Evolutionary conservation across 2,888 invertebrate genomes (phyloP).

Genomic region (Teleogryllus oceanicus): DNA sequence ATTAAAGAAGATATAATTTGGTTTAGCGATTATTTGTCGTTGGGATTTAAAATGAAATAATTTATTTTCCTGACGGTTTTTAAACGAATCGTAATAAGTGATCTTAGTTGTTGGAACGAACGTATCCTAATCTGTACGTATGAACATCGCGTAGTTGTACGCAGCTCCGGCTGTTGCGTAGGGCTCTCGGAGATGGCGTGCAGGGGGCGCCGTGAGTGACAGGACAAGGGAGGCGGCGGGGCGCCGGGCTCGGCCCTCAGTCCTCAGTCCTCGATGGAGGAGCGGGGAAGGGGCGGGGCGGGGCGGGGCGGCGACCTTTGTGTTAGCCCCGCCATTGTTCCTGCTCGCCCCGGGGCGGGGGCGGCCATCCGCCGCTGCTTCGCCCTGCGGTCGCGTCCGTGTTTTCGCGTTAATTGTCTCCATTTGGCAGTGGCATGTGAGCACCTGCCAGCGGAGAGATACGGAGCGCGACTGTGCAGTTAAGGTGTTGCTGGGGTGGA

Average conservation of each 20-base stretch:
- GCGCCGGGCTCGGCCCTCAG: not conserved
- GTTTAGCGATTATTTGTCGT: no score
- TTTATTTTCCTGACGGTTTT: no score
- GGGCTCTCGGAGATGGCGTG: not conserved
- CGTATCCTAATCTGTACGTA: no score
- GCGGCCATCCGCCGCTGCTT: not conserved
- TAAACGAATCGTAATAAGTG: no score
- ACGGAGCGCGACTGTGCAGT: no score
- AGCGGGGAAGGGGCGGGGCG: not conserved
- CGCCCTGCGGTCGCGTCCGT: not conserved
- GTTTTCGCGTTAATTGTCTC: not conserved
- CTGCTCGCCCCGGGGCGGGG: not conserved
- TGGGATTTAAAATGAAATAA: no score
- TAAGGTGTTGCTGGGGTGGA: no score
- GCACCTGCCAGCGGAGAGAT: not conserved
- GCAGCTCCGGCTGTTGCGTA: no score
- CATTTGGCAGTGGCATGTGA: not conserved
- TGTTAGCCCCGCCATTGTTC: not conserved
- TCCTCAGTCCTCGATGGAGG: not conserved
- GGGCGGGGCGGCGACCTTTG: not conserved
- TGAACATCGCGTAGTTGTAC: no score
- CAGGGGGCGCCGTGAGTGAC: not conserved
- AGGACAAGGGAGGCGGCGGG: not conserved
- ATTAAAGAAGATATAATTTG: no score
- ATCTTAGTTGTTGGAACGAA: no score